Percentiles rank a stretch among this genome's conserved stretches.
phyloP scores from a whole-genome alignment of 2,888 invertebrate genomes.

The Clanis bilineata region DNA sequence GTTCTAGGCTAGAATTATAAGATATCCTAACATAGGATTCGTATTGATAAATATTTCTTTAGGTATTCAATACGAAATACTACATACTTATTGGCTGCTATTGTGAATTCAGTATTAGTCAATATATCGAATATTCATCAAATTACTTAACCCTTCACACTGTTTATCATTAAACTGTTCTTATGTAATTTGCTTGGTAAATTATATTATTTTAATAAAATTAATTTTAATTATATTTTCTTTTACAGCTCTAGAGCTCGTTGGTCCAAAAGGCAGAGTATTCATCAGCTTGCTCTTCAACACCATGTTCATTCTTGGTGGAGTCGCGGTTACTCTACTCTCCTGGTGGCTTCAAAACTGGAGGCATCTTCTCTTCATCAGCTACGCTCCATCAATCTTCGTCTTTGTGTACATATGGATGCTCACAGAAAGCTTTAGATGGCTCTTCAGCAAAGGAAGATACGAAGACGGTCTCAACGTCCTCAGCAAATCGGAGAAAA shows the following conservation, averaged over 20 bases:
- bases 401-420: conserved; percentile 68
- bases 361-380: conserved; percentile 70
- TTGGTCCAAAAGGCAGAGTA: conserved; percentile 74
- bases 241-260: conserved; percentile 67
- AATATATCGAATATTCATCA: too few relatives aligned
- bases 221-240: not conserved
- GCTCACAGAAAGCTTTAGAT: conserved; percentile 70
- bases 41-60: too few relatives aligned
- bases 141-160: not conserved
- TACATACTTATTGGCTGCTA: too few relatives aligned
- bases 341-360: conserved; percentile 75
- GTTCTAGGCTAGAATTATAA: too few relatives aligned
- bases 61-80: too few relatives aligned
- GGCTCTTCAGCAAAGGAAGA: conserved; percentile 83
- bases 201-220: not conserved
- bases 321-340: conserved; percentile 67
- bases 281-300: conserved; percentile 74
- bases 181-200: too few relatives aligned
- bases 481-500: conserved; percentile 82
- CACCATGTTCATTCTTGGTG: conserved; percentile 76
- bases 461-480: conserved; percentile 85
- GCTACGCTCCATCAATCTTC: conserved; percentile 70
- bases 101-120: too few relatives aligned
- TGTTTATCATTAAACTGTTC: not conserved
- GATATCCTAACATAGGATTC: too few relatives aligned